Evolutionary conservation across 2,888 invertebrate species (phyloP), one percentile per base, ranked within the genome.

Genomic region (Coremacera marginata): DNA sequence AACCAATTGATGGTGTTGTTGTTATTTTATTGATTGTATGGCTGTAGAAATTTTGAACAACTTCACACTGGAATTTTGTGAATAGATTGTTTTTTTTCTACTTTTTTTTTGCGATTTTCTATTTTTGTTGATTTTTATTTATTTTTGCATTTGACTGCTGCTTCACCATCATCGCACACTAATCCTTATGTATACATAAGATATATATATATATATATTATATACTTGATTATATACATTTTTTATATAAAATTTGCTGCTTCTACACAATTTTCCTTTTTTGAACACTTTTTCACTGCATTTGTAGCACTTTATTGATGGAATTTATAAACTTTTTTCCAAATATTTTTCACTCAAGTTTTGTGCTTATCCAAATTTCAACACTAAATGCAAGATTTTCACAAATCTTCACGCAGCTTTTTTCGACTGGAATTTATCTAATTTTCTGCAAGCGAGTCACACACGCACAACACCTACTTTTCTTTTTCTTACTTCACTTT

Each of bases 171-270:
- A 55, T 22, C 44, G 55, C 22, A 22, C 55, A 19, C 19, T 9
- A 3, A 55, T 22, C 8, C 67, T 67, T 67, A 67, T 67, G 60
- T 67, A 67, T 67, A 37, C 37, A 67, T 67, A 67, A 44, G 37
- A 65, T 14, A 68, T 25, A 68, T 62, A 44, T 60, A 72, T 62
- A 16, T 22, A 63, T 52, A 19, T 19, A n/a, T 19, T n/a, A 49
- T 73, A 52, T 51, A 51, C 51, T 51, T 34, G 25, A 51, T 49
- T 68, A 65, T 65, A 25, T 27, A 22, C 27, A 27, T 11, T 22
- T 60, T 11, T 11, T 11, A 44, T 44, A 44, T 44, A 11, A 44
- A 44, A 44, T 44, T 44, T 44, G 44, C 37, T 37, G 37, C 37
- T 37, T 37, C 27, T 57, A 57, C 25, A 14, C 9, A 60, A 60